phyloP scores from a whole-genome alignment of 2,113 vertebrate species.

The Neopipo cinnamomea region DNA sequence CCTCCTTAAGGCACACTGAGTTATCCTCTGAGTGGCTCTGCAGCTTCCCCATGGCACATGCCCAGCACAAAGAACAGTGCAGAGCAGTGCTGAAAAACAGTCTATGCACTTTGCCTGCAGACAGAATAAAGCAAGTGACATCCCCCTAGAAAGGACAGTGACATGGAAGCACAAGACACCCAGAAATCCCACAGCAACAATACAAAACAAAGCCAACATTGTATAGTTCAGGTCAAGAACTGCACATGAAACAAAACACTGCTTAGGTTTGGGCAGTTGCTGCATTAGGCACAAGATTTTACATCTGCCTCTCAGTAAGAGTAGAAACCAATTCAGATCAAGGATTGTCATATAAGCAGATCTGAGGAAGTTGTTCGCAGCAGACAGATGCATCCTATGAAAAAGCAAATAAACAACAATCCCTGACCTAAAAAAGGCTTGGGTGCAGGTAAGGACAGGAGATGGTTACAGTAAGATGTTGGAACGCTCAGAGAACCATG shows the following conservation, averaged over 20 bases:
- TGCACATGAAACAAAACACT: not conserved
- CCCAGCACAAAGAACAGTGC: not conserved
- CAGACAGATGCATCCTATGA: accelerated
- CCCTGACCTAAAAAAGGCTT: not conserved
- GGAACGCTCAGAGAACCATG: not conserved
- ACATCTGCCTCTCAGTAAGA: not conserved
- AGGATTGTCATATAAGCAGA: not conserved
- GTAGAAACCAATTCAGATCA: not conserved
- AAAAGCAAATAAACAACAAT: not conserved
- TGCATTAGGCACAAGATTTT: not conserved
- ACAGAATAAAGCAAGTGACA: not conserved
- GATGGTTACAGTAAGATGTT: not conserved
- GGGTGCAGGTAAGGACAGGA: not conserved
- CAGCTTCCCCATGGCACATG: not conserved
- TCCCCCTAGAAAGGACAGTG: not conserved
- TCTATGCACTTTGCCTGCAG: not conserved
- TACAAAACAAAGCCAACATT: not conserved
- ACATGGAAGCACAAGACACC: not conserved
- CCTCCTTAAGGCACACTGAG: not conserved
- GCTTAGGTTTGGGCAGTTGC: not conserved
- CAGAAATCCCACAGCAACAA: not conserved
- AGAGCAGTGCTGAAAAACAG: not conserved
- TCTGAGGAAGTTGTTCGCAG: not conserved
- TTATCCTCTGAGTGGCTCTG: not conserved
- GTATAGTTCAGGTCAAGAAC: not conserved